Percentiles rank a stretch among this genome's conserved stretches.
These are phyloP conservation scores for Rhipidura dahli DNA, from an alignment of 2,113 vertebrate genomes.

Conservation along the genomic window DNA sequence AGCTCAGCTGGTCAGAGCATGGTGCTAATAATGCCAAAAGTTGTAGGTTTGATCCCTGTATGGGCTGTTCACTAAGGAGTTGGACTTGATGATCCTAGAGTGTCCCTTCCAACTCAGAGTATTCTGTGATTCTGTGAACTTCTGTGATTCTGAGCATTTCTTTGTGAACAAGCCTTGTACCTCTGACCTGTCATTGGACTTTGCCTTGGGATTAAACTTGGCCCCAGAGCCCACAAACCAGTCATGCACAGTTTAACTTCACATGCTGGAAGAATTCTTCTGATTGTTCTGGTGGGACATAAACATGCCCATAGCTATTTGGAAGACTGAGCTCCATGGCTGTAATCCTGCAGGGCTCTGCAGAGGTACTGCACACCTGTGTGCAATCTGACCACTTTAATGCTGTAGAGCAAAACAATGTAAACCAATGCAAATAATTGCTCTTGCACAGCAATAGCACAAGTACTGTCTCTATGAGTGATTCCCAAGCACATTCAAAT, in stretches of 20 bases:
- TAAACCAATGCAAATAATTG: conserved; percentile 17
- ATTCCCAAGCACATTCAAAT: conserved; percentile 1
- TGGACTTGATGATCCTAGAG: background rate
- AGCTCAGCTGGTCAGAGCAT: background rate
- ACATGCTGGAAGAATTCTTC: background rate
- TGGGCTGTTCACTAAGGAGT: background rate
- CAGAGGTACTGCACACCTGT: background rate
- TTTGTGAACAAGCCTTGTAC: background rate
- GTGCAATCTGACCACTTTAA: background rate
- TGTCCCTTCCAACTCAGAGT: background rate
- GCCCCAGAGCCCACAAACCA: background rate
- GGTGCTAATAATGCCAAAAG: background rate
- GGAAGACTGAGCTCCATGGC: background rate
- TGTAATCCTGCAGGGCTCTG: background rate
- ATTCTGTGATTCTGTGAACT: background rate
- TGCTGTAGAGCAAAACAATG: background rate
- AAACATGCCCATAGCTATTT: background rate
- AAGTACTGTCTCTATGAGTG: background rate
- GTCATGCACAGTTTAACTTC: background rate
- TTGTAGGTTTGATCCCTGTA: background rate
- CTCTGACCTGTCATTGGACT: background rate
- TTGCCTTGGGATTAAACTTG: background rate
- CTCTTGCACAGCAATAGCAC: background rate
- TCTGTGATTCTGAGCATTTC: background rate
- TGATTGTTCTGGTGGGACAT: background rate